Conservation (phyloP, 2,113 vertebrate genomes). For the Coturnix japonica region DNA sequence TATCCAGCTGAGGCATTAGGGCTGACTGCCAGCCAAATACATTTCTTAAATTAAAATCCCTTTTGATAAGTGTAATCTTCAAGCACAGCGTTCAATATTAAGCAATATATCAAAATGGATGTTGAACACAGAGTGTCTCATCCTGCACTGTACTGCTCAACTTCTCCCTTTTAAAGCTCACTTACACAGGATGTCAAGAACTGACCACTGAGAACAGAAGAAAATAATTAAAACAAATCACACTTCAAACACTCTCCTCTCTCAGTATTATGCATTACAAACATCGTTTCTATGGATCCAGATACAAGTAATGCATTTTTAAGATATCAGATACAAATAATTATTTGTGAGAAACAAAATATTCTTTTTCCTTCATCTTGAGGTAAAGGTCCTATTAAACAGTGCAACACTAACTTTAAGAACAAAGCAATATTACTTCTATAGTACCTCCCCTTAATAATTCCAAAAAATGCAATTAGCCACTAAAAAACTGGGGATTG, state of each 20-base stretch:
- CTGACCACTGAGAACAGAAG: background rate
- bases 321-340: background rate
- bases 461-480: background rate
- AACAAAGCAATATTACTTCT: background rate
- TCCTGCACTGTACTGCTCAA: background rate
- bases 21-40: constrained; percentile 22
- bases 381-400: background rate
- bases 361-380: background rate
- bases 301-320: background rate
- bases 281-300: background rate
- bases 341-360: background rate
- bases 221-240: background rate
- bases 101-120: background rate
- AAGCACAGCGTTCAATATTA: constrained; percentile 16
- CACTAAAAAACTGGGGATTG: background rate
- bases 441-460: background rate
- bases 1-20: constrained; percentile 35
- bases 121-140: background rate
- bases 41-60: constrained; percentile 49
- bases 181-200: background rate
- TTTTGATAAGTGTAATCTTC: constrained; percentile 14
- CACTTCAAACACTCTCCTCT: background rate
- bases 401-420: background rate
- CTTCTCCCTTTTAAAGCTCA: background rate
- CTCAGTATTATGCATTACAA: background rate